A percentile compares a stretch with the other conserved stretches of the same genome.
Conservation (phyloP, 2,888 invertebrate species). For the Vesta saturnalis region DNA sequence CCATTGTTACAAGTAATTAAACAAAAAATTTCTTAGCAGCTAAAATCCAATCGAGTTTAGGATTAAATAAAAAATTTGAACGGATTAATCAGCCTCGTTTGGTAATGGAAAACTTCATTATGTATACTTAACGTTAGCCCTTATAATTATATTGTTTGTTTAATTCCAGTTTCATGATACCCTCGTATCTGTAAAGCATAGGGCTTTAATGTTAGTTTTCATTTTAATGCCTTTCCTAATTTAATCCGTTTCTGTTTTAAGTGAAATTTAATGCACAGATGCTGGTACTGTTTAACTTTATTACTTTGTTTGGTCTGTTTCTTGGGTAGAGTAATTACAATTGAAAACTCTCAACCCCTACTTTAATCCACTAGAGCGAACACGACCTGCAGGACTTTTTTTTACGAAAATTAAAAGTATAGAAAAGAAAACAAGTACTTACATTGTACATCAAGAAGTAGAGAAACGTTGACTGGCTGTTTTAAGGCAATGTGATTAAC, state of each 20-base stretch:
- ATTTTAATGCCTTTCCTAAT: slow-evolving; percentile 33
- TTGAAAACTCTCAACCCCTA: slow-evolving; percentile 26
- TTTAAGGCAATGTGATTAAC: slow-evolving; percentile 75
- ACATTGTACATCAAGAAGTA: slow-evolving; percentile 75
- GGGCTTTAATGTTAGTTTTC: slow-evolving; percentile 33
- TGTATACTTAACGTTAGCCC: slow-evolving; percentile 28
- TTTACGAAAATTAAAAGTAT: slow-evolving; percentile 3
- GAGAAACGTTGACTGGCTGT: slow-evolving; percentile 67
- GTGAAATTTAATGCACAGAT: slow-evolving; percentile 32
- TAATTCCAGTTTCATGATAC: slow-evolving; percentile 31
- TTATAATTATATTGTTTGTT: slow-evolving; percentile 31
- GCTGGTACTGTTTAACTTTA: slow-evolving; percentile 34
- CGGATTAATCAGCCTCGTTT: slow-evolving; percentile 3
- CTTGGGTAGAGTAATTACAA: slow-evolving; percentile 31
- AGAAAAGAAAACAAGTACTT: slow-evolving; percentile 58
- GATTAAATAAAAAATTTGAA: neutral
- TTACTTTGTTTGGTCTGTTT: slow-evolving; percentile 32
- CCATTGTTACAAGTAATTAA: too few relatives aligned
- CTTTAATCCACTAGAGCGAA: slow-evolving; percentile 25
- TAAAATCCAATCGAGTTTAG: too few relatives aligned
- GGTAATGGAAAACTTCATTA: slow-evolving; percentile 34
- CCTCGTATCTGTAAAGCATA: slow-evolving; percentile 24
- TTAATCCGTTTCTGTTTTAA: slow-evolving; percentile 29
- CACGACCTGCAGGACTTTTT: neutral
- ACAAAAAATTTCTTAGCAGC: too few relatives aligned